These are phyloP conservation scores for Selene dorsalis DNA, from an alignment of 2,797 vertebrate genomes.

Conservation along the genomic window DNA sequence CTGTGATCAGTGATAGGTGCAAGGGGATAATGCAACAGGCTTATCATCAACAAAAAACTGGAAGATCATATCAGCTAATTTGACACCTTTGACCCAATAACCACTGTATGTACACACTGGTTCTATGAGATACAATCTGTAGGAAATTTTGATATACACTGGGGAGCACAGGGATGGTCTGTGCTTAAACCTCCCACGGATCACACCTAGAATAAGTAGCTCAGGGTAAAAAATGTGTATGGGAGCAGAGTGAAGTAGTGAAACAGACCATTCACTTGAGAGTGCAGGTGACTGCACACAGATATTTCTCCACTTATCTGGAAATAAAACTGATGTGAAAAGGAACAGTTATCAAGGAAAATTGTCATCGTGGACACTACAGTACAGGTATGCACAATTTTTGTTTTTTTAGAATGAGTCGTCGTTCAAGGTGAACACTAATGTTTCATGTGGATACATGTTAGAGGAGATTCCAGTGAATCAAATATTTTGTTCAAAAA, in stretches of 20 bases:
- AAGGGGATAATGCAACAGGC: constrained; percentile 12
- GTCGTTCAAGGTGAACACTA: not conserved
- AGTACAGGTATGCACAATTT: not conserved
- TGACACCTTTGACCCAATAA: constrained; percentile 60
- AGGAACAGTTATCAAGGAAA: not conserved
- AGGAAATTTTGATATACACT: constrained; percentile 31
- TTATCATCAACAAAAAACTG: constrained; percentile 38
- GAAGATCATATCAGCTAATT: constrained; percentile 45
- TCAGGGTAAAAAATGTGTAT: not conserved
- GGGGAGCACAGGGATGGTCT: constrained; percentile 27
- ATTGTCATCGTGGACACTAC: not conserved
- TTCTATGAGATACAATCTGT: constrained; percentile 32
- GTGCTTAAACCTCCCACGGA: constrained; percentile 1
- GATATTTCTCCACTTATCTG: constrained; percentile 26
- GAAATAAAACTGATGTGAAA: constrained; percentile 27
- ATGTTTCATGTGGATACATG: not conserved
- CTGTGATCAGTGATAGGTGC: constrained; percentile 4
- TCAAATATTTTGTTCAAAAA: constrained; percentile 1
- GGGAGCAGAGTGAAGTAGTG: constrained; percentile 13
- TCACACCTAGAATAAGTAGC: constrained; percentile 19
- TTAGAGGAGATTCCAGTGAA: constrained; percentile 23
- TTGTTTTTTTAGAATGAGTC: not conserved
- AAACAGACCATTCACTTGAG: not conserved
- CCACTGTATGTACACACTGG: constrained; percentile 2
- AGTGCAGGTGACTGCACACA: not conserved